Base-by-base conservation (phyloP, 2,888 invertebrate species). In the Monopis laevigella region DNA sequence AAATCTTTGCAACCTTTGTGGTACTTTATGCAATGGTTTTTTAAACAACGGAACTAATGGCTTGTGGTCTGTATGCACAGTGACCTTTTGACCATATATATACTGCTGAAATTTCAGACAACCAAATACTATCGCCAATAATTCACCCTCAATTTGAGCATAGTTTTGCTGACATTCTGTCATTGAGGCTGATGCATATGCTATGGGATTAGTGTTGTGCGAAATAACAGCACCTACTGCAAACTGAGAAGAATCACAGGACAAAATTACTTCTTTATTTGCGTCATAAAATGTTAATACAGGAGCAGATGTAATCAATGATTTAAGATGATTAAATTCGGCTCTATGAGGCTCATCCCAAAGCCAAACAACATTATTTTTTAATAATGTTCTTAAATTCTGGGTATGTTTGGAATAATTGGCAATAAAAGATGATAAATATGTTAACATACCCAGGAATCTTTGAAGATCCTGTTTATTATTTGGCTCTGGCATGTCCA, bases 31-130 rank as follows among this genome's bases (percentile, higher is more conserved):
- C 21, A 55, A 40, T 24, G 47, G 40, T 44, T 52, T 53, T 40
- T 48, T 45, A 43, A 56, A 53, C 28, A 58, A 46, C n/a, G 48
- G 11, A 21, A 48, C 52, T 16, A 59, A 45, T 1, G 54, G 56
- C 41, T 54, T 54, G 34, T 60, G 55, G 45, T 60, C 56, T 29
- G 50, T 50, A 18, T 51, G 27, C 8, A 57, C 48, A 26, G 27
- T 41, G n/a, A 53, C 28, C 17, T 44, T 21, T 6, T 26, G n/a
- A 26, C 39, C 39, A 39, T 24, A 39, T 13, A 39, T 16, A 13
- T 39, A 39, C 24, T 48, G 47, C n/a, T 45, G 14, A 40, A 51
- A 52, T 41, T 45, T 48, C 11, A 35, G 16, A 36, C 51, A 51
- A 2, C 49, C 51, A 42, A 39, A 45, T 5, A 50, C 19, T n/a